phyloP scores from a whole-genome alignment of 2,888 invertebrate genomes.

The Gymnoscelis rufifasciata region DNA sequence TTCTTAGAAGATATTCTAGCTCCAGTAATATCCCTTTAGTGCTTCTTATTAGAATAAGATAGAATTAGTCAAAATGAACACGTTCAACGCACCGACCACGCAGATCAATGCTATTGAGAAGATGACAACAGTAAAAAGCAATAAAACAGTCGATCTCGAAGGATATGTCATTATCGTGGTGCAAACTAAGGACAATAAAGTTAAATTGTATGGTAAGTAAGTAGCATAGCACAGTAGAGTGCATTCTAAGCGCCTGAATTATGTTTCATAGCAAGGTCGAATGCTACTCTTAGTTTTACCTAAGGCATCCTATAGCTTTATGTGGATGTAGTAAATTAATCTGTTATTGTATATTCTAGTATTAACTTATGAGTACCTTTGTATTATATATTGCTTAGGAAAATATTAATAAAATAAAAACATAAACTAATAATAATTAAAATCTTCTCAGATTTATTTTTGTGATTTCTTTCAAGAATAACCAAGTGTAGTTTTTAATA shows the following conservation, averaged over 20 bases:
- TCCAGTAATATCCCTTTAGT: constrained; percentile 20
- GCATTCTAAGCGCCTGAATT: constrained; percentile 14
- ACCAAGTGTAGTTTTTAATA: no score
- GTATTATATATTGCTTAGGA: no score
- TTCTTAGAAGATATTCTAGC: constrained; percentile 32
- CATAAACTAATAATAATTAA: no score
- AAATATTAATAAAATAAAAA: no score
- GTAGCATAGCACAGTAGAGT: not conserved
- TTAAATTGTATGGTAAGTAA: constrained; percentile 91
- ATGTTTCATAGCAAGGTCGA: constrained; percentile 11
- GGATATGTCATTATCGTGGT: constrained; percentile 97
- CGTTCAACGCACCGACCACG: constrained; percentile 71
- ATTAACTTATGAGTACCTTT: no score
- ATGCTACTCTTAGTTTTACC: no score
- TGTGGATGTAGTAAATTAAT: no score
- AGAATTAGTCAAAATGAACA: constrained; percentile 58
- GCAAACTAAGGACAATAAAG: constrained; percentile 95
- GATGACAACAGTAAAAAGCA: constrained; percentile 72
- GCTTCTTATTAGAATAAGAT: constrained; percentile 29
- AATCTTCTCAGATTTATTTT: no score
- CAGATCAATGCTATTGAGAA: constrained; percentile 72
- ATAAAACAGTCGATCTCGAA: constrained; percentile 89
- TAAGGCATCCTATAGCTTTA: no score
- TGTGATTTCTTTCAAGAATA: no score
- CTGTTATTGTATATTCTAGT: no score